Conservation (phyloP, 1,140 invertebrate genomes). For the Arctopsyche grandis region DNA sequence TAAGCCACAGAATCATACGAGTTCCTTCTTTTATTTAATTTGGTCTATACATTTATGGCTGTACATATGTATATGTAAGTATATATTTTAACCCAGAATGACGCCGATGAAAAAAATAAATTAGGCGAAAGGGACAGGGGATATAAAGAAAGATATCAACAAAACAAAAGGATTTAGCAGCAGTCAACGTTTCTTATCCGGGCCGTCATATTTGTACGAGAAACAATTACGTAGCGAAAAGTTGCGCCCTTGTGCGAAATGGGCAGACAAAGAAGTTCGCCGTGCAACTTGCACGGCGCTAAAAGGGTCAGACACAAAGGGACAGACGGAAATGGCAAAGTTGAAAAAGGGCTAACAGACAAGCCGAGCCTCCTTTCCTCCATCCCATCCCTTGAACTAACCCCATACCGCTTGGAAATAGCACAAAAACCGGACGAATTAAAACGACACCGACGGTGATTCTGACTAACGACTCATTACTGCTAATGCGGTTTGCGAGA, state of each 20-base stretch:
- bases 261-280: not conserved
- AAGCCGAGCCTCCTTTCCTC: not conserved
- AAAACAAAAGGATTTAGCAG: not conserved
- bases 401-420: too few species aligned
- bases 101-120: not conserved
- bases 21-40: too few species aligned
- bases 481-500: not conserved
- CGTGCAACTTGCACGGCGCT: not conserved
- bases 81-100: not conserved
- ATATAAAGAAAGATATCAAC: not conserved
- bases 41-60: not conserved
- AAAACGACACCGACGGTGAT: conserved; percentile 11
- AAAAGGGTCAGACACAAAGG: conserved; percentile 1
- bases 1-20: too few species aligned
- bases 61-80: not conserved
- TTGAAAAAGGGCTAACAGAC: conserved; percentile 6
- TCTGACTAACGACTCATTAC: conserved; percentile 3
- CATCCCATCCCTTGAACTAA: not conserved
- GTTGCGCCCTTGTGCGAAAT: not conserved
- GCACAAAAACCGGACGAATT: not conserved
- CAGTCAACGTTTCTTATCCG: conserved; percentile 2
- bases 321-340: conserved; percentile 11
- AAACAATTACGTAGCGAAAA: conserved; percentile 8
- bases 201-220: conserved; percentile 13
- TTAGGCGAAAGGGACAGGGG: not conserved